phyloP scores from a whole-genome alignment of 2,113 vertebrate species.

The Amblyopsis rosae region DNA sequence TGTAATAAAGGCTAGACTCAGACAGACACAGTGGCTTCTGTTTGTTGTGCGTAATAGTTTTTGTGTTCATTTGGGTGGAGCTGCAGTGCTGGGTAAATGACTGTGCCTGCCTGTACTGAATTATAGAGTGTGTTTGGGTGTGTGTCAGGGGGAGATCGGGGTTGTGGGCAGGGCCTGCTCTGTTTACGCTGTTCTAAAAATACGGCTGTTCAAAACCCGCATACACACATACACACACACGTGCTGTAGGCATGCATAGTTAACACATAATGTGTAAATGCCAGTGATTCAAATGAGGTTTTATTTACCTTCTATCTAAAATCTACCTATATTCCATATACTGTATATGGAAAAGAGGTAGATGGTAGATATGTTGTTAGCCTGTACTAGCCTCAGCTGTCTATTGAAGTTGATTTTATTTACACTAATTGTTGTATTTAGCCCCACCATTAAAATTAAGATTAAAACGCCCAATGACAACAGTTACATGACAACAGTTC shows the following conservation, averaged over 20 bases:
- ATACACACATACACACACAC: neutral
- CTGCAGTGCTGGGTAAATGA: conserved; percentile 43
- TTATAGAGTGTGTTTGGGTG: conserved; percentile 52
- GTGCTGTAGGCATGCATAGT: neutral
- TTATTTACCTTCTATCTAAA: conserved; percentile 31
- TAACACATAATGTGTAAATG: neutral
- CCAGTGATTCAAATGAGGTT: neutral
- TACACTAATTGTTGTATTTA: no score
- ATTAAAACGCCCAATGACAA: neutral
- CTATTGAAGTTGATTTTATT: no score
- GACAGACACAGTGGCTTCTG: conserved; percentile 14
- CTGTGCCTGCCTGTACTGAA: conserved; percentile 46
- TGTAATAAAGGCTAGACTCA: conserved; percentile 28
- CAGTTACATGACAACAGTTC: neutral
- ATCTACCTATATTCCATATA: conserved; percentile 16
- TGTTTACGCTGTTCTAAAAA: conserved; percentile 60
- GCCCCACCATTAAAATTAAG: neutral
- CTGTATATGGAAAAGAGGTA: no score
- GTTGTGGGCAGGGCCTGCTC: conserved; percentile 3
- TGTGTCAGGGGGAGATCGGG: conserved; percentile 30
- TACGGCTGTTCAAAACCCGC: conserved; percentile 40
- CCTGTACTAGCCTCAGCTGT: no score
- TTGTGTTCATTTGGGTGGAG: conserved; percentile 56
- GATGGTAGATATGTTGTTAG: no score
- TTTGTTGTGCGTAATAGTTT: conserved; percentile 8